phyloP scores from a whole-genome alignment of 1,140 invertebrate species.

The Drosophila ogumai region DNA sequence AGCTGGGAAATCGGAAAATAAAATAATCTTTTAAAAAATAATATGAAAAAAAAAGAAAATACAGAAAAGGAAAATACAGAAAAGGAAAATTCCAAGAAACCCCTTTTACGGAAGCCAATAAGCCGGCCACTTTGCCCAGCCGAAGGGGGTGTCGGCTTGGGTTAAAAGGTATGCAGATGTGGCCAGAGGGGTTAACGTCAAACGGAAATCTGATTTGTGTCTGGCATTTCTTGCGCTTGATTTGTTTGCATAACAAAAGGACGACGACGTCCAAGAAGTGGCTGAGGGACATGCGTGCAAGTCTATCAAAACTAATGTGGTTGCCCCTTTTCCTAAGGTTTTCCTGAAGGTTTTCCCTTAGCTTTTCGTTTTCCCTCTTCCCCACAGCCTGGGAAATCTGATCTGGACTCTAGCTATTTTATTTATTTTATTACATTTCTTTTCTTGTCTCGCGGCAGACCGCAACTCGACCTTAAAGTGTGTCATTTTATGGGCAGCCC shows the following conservation, averaged over 20 bases:
- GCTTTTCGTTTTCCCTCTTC: not conserved
- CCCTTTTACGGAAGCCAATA: constrained; percentile 49
- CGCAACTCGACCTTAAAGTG: constrained; percentile 67
- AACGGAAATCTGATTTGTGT: constrained; percentile 78
- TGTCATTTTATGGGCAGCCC: constrained; percentile 57
- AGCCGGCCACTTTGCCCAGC: constrained; percentile 65
- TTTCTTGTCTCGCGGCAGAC: constrained; percentile 44
- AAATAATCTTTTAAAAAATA: not conserved
- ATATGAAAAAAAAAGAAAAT: too few relatives aligned
- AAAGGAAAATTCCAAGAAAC: not conserved
- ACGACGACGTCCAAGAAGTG: constrained; percentile 32
- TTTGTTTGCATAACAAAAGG: constrained; percentile 68
- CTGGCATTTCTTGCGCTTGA: constrained; percentile 57
- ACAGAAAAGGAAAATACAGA: too few relatives aligned
- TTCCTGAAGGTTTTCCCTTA: too few relatives aligned
- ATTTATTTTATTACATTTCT: constrained; percentile 38
- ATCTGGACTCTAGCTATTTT: constrained; percentile 40
- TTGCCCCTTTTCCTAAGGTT: not conserved
- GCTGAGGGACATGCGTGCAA: constrained; percentile 61
- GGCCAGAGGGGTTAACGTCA: constrained; percentile 23
- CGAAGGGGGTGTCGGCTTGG: not conserved
- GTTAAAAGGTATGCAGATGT: constrained; percentile 23
- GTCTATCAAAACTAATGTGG: constrained; percentile 77
- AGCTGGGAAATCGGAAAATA: not conserved
- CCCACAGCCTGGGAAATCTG: constrained; percentile 17